Evolutionary conservation across 1,140 invertebrate species (phyloP).

Genomic region (Teleopsis dalmanni): DNA sequence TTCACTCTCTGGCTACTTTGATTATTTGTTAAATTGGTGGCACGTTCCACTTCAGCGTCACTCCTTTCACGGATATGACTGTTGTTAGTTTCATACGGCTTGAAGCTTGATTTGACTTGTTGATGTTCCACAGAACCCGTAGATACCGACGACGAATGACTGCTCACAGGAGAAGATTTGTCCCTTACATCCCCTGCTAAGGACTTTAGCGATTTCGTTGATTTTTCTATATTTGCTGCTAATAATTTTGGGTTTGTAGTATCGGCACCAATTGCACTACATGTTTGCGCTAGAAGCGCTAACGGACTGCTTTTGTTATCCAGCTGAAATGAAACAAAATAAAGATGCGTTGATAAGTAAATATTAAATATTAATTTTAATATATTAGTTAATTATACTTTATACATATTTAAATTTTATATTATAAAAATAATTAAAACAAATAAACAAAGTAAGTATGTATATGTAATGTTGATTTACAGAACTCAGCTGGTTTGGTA

Average conservation of each 20-base stretch:
- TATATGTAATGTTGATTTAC: no score
- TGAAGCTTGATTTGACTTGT: slow-evolving; percentile 55
- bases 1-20: slow-evolving; percentile 26
- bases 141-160: slow-evolving; percentile 39
- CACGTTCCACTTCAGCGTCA: slow-evolving; percentile 28
- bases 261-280: slow-evolving; percentile 91
- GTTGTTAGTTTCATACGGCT: slow-evolving; percentile 59
- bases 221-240: slow-evolving; percentile 60
- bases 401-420: background rate
- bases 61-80: slow-evolving; percentile 35
- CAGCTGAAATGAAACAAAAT: slow-evolving; percentile 66
- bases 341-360: slow-evolving; percentile 7
- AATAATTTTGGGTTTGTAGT: slow-evolving; percentile 62
- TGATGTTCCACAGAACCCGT: slow-evolving; percentile 43
- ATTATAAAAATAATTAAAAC: background rate
- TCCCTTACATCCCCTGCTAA: slow-evolving; percentile 49
- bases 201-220: slow-evolving; percentile 47
- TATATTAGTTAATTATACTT: background rate
- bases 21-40: slow-evolving; percentile 41
- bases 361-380: background rate
- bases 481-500: no score
- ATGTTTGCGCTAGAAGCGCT: slow-evolving; percentile 87
- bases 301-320: slow-evolving; percentile 93
- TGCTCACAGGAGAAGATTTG: slow-evolving; percentile 49
- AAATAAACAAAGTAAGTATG: no score